Percentiles rank a stretch among this genome's conserved stretches.
phyloP scores from a whole-genome alignment of 2,797 vertebrate species.

The Manis javanica region DNA sequence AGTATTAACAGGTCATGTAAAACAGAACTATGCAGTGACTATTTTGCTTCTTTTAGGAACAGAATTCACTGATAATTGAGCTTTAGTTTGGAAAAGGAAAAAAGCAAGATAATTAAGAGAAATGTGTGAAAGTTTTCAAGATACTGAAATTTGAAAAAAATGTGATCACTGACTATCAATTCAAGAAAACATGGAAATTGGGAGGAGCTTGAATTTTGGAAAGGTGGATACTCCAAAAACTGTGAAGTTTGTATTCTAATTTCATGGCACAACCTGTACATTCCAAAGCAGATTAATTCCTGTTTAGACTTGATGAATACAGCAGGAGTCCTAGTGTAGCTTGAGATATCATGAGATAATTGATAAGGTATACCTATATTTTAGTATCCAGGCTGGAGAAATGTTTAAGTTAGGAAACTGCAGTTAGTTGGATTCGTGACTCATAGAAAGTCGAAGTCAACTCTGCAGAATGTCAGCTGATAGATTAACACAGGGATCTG shows the following conservation, averaged over 20 bases:
- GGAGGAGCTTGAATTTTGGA: background rate
- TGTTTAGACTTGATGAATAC: background rate
- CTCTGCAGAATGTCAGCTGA: background rate
- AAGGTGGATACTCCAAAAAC: background rate
- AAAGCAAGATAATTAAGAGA: constrained; percentile 15
- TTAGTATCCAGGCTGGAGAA: background rate
- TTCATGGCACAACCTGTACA: background rate
- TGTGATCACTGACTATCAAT: background rate
- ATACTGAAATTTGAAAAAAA: background rate
- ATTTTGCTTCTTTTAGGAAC: background rate
- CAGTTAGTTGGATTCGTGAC: background rate
- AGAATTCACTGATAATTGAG: background rate
- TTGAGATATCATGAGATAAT: background rate
- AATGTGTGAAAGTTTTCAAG: background rate
- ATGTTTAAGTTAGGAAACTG: background rate
- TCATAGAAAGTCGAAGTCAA: background rate
- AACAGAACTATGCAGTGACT: background rate
- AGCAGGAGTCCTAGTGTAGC: too few species aligned
- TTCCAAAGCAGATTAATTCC: background rate
- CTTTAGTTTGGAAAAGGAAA: constrained; percentile 34
- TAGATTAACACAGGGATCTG: background rate
- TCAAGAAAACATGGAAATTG: constrained; percentile 31
- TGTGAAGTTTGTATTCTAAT: background rate
- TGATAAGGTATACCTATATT: background rate
- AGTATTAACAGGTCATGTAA: background rate